Conservation (phyloP, 2,888 invertebrate genomes). For the Morpho achilles region DNA sequence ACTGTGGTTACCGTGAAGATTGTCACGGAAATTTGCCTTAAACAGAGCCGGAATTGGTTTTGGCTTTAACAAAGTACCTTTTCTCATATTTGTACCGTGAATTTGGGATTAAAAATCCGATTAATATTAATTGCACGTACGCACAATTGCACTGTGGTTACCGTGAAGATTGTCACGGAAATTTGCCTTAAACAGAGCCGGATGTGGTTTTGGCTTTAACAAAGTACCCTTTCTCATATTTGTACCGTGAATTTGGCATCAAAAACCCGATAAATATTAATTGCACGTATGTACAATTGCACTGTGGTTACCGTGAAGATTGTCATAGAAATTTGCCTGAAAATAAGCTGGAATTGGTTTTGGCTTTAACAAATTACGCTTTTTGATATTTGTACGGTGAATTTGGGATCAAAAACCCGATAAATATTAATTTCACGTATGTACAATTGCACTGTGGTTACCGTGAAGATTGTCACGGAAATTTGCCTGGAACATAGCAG, state of each 20-base stretch:
- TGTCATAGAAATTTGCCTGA: slow-evolving; percentile 4
- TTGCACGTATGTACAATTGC: slow-evolving; percentile 28
- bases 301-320: slow-evolving; percentile 6
- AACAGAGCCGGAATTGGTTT: not conserved
- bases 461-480: not conserved
- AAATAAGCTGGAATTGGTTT: not conserved
- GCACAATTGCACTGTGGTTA: slow-evolving; percentile 20
- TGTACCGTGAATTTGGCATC: no score
- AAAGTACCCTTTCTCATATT: not conserved
- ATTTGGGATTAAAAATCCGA: no score
- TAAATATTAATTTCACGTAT: slow-evolving; percentile 36
- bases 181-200: slow-evolving; percentile 1
- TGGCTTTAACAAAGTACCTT: not conserved
- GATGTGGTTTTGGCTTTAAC: not conserved
- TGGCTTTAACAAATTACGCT: not conserved
- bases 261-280: no score
- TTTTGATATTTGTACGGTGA: no score
- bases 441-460: slow-evolving; percentile 20
- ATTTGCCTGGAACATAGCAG: no score
- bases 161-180: not conserved
- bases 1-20: slow-evolving; percentile 6
- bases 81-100: no score
- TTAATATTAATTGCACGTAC: slow-evolving; percentile 36
- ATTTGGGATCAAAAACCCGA: no score
- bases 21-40: slow-evolving; percentile 3